Base-by-base conservation (phyloP, 1,140 invertebrate species). In the Trichonephila clavata region DNA sequence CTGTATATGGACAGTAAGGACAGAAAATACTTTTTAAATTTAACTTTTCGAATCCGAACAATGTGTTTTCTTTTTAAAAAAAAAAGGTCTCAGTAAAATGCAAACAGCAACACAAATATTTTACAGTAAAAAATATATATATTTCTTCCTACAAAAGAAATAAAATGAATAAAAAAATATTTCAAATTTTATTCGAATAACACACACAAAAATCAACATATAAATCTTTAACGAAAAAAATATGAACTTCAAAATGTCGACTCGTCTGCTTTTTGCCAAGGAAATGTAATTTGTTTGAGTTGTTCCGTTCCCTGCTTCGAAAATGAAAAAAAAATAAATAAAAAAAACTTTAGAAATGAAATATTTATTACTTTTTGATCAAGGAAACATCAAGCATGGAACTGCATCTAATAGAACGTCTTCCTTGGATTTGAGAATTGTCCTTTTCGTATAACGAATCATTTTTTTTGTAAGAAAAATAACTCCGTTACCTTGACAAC, bases 361-460 rank as follows among this genome's bases (percentile, higher is more conserved):
- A 90, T 90, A 90, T 90, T 90, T 90, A 90, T 90, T 90, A 90
- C 88, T 90, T 90, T 90, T 90, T 80, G 88, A 90, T 90, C 68
- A 90, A 90, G 80, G 88, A 60, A 90, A 90, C 88, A 90, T 90
- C 88, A 81, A 81, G 88, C 50, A 61, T 32, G 71, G 88, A 81
- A 81, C 43, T 32, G 65, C 50, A 81, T 80, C 88, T 90, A 81
- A 80, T 77, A 90, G 88, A 90, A 90, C 88, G 88, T 77, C 88
- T 77, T 90, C 68, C 27, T 24, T 90, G 43, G 88, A 81, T 90
- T 90, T 80, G 21, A 39, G 63, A 89, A 89, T 89, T 20, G 87
- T 90, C 88, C 21, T 90, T 90, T 81, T 68, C 32, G 59, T 80
- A 60, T 24, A 24, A 80, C 68, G 60, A 65, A 90, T 89, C 87